These are phyloP conservation scores for Odontocerum albicorne DNA, from an alignment of 2,888 invertebrate species.

Conservation along the genomic window DNA sequence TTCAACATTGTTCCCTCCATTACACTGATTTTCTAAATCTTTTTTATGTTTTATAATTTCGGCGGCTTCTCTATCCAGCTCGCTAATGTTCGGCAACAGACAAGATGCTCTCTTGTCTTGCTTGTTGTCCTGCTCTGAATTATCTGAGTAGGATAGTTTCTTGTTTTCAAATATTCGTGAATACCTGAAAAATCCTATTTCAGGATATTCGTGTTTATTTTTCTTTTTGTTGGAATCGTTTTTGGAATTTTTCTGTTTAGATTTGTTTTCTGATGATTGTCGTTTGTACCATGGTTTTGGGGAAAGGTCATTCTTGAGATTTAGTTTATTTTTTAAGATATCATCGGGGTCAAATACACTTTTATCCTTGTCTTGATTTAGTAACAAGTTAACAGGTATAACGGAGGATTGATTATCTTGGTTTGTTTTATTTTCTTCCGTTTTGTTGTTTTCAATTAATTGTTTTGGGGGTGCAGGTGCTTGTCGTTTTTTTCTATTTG, in stretches of 20 bases:
- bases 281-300: constrained; percentile 71
- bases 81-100: constrained; percentile 74
- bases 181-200: constrained; percentile 58
- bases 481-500: constrained; percentile 47
- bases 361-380: too few relatives aligned
- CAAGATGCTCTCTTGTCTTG: constrained; percentile 62
- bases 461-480: constrained; percentile 50
- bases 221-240: constrained; percentile 45
- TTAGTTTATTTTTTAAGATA: constrained; percentile 4
- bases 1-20: background rate
- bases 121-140: constrained; percentile 42
- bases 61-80: constrained; percentile 76
- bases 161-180: constrained; percentile 52
- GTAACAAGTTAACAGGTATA: too few relatives aligned
- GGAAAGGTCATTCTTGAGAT: constrained; percentile 41
- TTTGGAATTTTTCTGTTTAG: constrained; percentile 40
- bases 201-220: constrained; percentile 47
- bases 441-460: background rate
- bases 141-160: constrained; percentile 40
- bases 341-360: too few relatives aligned
- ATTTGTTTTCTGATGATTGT: constrained; percentile 40
- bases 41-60: constrained; percentile 65
- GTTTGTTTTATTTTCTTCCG: too few relatives aligned
- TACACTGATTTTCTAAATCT: constrained; percentile 42
- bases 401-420: too few relatives aligned